phyloP scores from a whole-genome alignment of 2,888 invertebrate genomes.

The Cheiracanthium punctorium region DNA sequence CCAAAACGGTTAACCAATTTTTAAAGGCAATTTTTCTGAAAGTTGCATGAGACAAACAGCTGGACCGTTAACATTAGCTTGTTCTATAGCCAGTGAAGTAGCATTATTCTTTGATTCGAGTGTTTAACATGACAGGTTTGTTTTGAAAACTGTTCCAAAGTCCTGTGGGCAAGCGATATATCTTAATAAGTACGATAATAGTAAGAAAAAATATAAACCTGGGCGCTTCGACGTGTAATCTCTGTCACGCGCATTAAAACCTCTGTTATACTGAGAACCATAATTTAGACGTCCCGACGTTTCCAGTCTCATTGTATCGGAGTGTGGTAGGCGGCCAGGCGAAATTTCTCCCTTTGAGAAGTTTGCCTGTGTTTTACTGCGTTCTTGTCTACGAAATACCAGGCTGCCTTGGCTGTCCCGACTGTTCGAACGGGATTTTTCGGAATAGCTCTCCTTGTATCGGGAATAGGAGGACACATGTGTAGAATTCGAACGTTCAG shows the following conservation, averaged over 20 bases:
- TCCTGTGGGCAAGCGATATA: no score
- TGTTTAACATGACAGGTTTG: no score
- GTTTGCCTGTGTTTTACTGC: slow-evolving; percentile 39
- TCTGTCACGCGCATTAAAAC: slow-evolving; percentile 27
- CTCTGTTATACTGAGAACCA: slow-evolving; percentile 36
- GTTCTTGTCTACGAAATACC: slow-evolving; percentile 64
- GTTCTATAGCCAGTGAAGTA: no score
- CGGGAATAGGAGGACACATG: slow-evolving; percentile 33
- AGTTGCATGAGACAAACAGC: no score
- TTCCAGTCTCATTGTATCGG: slow-evolving; percentile 63
- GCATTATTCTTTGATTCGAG: no score
- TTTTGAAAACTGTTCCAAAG: no score
- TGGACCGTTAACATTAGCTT: no score
- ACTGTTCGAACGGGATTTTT: slow-evolving; percentile 59
- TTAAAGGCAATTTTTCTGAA: no score
- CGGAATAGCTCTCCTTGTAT: slow-evolving; percentile 52
- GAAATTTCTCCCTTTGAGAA: slow-evolving; percentile 62
- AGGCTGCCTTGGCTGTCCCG: slow-evolving; percentile 58
- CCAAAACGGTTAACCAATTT: no score
- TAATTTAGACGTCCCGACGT: slow-evolving; percentile 34
- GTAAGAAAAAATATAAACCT: slow-evolving; percentile 14
- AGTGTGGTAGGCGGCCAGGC: slow-evolving; percentile 51
- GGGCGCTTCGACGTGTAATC: slow-evolving; percentile 44
- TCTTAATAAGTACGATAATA: no score
- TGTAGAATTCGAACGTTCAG: slow-evolving; percentile 38